These are phyloP conservation scores for Anguilla japonica DNA, from an alignment of 2,113 vertebrate genomes.

Conservation along the genomic window DNA sequence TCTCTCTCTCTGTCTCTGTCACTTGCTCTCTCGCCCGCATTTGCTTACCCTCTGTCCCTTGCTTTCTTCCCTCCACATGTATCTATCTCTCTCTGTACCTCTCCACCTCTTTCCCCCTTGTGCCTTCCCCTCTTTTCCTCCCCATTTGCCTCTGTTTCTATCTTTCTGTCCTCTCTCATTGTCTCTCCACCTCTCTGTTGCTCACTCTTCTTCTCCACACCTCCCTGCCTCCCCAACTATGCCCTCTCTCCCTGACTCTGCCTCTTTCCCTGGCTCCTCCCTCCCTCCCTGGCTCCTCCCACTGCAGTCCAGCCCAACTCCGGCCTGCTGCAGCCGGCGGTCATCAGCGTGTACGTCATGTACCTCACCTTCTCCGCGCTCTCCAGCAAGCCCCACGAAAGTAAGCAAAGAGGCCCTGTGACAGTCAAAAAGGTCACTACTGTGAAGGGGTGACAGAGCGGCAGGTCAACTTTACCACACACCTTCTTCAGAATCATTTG, in stretches of 20 bases:
- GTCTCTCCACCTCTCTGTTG: background rate
- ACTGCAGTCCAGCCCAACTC: slow-evolving; percentile 85
- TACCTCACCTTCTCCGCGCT: slow-evolving; percentile 97
- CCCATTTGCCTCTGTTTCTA: background rate
- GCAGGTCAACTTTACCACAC: background rate
- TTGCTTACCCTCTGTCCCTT: background rate
- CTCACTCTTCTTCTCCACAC: background rate
- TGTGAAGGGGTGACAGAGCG: background rate
- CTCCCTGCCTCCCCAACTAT: background rate
- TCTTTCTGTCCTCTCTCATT: background rate
- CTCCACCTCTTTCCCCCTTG: background rate
- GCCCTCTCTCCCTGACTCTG: background rate
- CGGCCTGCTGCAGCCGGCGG: slow-evolving; percentile 87
- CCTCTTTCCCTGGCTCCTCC: background rate
- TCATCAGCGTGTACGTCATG: slow-evolving; percentile 96
- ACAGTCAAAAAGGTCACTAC: no score
- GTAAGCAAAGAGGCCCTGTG: slow-evolving; percentile 68
- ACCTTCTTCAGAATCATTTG: background rate
- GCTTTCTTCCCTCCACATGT: background rate
- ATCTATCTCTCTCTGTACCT: background rate
- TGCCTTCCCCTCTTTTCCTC: background rate
- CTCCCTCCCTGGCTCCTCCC: background rate
- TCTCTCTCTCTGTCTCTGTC: background rate
- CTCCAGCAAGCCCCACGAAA: slow-evolving; percentile 89
- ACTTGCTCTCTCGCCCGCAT: background rate